Evolutionary conservation across 2,888 invertebrate genomes (phyloP), one percentile per base, ranked within the genome.

Genomic region (Lasioglossum zephyrum): DNA sequence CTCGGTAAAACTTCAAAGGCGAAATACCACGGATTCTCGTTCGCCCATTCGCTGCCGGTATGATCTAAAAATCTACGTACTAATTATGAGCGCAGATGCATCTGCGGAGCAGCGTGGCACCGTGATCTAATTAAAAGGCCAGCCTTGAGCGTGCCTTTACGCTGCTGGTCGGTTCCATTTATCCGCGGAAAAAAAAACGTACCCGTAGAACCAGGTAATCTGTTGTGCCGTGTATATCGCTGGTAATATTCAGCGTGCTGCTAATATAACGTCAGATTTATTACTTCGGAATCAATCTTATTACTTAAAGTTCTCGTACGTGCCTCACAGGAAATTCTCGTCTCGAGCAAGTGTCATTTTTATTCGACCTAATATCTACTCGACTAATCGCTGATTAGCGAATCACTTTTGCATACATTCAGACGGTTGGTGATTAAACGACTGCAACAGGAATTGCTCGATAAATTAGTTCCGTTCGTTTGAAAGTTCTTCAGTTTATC

Each of bases 51-150:
- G 53, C n/a, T 66, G 39, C 66, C 26, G 47, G 26, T 26, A 66
- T 39, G 70, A 83, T 82, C 72, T 76, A 82, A 70, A 84, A 82
- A 80, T 73, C 49, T 74, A 66, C 26, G 13, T n/a, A 70, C 75
- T 86, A 88, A 83, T 81, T 77, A 39, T 75, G 73, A 79, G 44
- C 57, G 57, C n/a, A n/a, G 72, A 63, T 53, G 49, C 39, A 47
- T 47, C 57, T 41, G 31, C 63, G 22, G 4, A 2, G n/a, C 26
- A 73, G 31, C 44, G 16, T 49, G 73, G 49, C 53, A 74, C 22
- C 26, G 72, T 70, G 81, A 83, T 87, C 79, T 73, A 88, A 88
- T 88, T 88, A 79, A 81, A 82, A 70, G 63, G 63, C 18, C 41
- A 72, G 69, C 77, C 84, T 87, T 81, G 69, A 60, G 60, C 57